phyloP scores from a whole-genome alignment of 2,113 vertebrate genomes.

The Colius striatus region DNA sequence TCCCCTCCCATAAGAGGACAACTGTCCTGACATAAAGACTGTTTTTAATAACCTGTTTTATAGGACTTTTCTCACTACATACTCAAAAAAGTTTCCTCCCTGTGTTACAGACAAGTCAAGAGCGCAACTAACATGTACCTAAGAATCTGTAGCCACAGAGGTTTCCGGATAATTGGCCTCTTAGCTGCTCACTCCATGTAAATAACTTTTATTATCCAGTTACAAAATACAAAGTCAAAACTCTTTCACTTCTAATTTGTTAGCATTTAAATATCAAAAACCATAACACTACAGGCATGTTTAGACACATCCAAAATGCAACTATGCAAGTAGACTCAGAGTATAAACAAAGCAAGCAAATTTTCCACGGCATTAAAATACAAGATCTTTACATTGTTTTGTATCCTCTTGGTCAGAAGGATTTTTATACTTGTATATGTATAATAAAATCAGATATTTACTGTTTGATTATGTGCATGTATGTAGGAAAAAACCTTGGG shows the following conservation, averaged over 20 bases:
- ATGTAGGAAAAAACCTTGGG: fast-evolving
- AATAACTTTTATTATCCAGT: neutral
- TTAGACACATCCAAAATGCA: neutral
- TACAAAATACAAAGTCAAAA: neutral
- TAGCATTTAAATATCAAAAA: constrained; percentile 24
- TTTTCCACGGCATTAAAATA: neutral
- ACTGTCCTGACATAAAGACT: neutral
- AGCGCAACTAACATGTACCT: neutral
- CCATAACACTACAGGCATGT: neutral
- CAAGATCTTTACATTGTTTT: neutral
- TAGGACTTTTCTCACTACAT: neutral
- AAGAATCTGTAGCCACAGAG: neutral
- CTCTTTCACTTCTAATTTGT: constrained; percentile 22
- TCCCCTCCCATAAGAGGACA: neutral
- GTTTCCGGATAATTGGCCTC: neutral
- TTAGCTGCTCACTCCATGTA: neutral
- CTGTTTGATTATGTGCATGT: neutral
- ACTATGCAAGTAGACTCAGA: neutral
- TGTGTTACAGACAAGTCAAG: neutral
- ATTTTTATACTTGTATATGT: neutral
- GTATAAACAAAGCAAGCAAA: neutral
- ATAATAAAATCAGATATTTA: neutral
- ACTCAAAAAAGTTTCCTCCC: neutral
- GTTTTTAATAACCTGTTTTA: neutral
- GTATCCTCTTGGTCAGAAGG: neutral